A percentile compares a stretch with the other conserved stretches of the same genome.
Evolutionary conservation across 2,113 vertebrate genomes (phyloP).

Genomic region (Pycnonotus jocosus): DNA sequence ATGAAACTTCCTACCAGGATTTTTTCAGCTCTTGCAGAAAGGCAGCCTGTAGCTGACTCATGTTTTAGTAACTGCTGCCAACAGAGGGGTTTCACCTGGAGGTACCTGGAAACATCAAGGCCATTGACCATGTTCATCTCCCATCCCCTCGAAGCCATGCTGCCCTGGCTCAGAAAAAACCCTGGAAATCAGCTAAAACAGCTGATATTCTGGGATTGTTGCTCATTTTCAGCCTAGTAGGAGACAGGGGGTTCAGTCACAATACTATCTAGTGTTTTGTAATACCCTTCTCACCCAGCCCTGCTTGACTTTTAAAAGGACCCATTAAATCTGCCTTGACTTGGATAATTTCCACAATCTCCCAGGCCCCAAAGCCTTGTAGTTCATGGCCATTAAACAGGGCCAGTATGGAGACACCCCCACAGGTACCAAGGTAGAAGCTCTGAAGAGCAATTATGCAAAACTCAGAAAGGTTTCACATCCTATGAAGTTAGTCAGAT

Average conservation of each 20-base stretch:
- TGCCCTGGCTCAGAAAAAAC: not conserved
- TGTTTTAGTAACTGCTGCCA: not conserved
- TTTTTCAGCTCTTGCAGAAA: not conserved
- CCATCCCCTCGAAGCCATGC: rapidly evolving
- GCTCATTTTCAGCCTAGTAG: not conserved
- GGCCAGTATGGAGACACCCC: not conserved
- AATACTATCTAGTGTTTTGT: not conserved
- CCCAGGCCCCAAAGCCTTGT: not conserved
- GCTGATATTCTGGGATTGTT: not conserved
- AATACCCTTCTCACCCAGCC: not conserved
- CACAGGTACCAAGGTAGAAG: not conserved
- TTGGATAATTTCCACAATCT: not conserved
- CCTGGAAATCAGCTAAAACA: not conserved
- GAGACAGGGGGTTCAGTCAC: not conserved
- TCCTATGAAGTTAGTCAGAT: not conserved
- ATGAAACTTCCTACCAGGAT: rapidly evolving
- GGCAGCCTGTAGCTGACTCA: not conserved
- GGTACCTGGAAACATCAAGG: not conserved
- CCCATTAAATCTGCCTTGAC: not conserved
- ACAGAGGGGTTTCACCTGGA: not conserved
- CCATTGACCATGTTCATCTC: not conserved
- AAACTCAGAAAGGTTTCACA: not conserved
- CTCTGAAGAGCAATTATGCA: not conserved
- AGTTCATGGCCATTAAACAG: not conserved
- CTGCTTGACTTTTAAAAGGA: not conserved